Evolutionary conservation across 2,888 invertebrate species (phyloP), one percentile per base, ranked within the genome.

Genomic region (Sesamia inferens): DNA sequence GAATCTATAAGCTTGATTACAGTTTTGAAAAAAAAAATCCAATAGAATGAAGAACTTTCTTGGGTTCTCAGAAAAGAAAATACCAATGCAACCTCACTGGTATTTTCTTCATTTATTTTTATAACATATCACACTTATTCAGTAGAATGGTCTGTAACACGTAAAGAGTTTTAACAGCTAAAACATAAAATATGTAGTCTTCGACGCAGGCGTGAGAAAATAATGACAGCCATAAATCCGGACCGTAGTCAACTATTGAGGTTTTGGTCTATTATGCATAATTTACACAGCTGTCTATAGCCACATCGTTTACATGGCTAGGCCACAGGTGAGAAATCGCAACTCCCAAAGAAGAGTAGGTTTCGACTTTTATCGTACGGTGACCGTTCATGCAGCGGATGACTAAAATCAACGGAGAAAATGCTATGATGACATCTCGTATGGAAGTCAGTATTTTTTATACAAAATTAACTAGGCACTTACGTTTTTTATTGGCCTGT

Each of bases 181-280:
- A 58, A 71, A 48, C 71, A 48, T 55, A 58, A 73, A 72, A 71
- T 31, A 31, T 31, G 31, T 31, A 14, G 42, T 16, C 11, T 16
- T 51, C 13, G 22, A 5, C 19, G 4, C 2, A 54, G 44, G 47
- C 31, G 16, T 42, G 14, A 51, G 14, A 51, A 11, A 74, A 58
- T 74, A 44, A 74, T 75, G 64, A 31, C 75, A 14, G 64, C 22
- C 44, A 64, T 64, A 51, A 64, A 65, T 74, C 14, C 48, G 19
- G 13, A 44, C 7, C 19, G 7, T 14, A 51, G 42, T 64, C 58
- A 58, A 57, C 16, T 63, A 73, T 62, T 48, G 24, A 14, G 31
- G 2, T 14, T 22, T 54, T 54, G 22, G n/a, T 51, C 22, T 54
- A 22, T 39, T 61, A n/a, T 6, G 39, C 39, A 5, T 2, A 7